phyloP scores from a whole-genome alignment of 2,888 invertebrate species.

The Sarcophaga subvicina region DNA sequence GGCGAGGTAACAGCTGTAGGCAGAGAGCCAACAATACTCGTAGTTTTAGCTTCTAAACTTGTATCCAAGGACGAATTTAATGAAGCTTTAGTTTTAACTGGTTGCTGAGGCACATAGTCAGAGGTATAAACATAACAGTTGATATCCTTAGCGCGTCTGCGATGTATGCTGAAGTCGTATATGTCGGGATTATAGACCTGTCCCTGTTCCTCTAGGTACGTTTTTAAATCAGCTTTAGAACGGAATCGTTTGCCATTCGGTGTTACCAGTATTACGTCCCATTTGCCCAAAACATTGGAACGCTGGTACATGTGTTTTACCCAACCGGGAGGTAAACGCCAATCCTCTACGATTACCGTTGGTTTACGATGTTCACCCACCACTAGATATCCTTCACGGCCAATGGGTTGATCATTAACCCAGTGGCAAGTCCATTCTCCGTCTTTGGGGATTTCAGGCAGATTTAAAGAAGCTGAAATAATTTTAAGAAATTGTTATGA shows the following conservation, averaged over 20 bases:
- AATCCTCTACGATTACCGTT: slow-evolving; percentile 87
- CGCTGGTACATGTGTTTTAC: slow-evolving; percentile 90
- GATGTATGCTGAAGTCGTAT: slow-evolving; percentile 85
- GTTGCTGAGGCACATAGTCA: slow-evolving; percentile 79
- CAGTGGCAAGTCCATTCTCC: slow-evolving; percentile 87
- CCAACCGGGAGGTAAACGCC: slow-evolving; percentile 89
- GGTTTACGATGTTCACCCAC: slow-evolving; percentile 82
- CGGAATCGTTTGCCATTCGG: slow-evolving; percentile 85
- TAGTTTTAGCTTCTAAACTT: slow-evolving; percentile 65
- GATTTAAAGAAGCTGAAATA: slow-evolving; percentile 78
- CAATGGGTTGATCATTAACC: slow-evolving; percentile 88
- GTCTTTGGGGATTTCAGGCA: slow-evolving; percentile 80
- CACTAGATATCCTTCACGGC: slow-evolving; percentile 82
- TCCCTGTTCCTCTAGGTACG: slow-evolving; percentile 80
- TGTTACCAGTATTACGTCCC: slow-evolving; percentile 90
- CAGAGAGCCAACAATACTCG: slow-evolving; percentile 27
- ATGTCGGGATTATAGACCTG: slow-evolving; percentile 83
- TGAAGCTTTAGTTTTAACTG: slow-evolving; percentile 72
- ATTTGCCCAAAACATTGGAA: slow-evolving; percentile 88
- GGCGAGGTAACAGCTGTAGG: slow-evolving; percentile 66
- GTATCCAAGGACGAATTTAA: slow-evolving; percentile 70
- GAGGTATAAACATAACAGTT: slow-evolving; percentile 81
- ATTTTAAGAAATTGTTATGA: slow-evolving; percentile 18
- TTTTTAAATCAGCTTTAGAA: slow-evolving; percentile 84
- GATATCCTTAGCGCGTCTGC: slow-evolving; percentile 82